A percentile compares a stretch with the other conserved stretches of the same genome.
phyloP scores from a whole-genome alignment of 2,113 vertebrate genomes.

The Gymnogyps californianus region DNA sequence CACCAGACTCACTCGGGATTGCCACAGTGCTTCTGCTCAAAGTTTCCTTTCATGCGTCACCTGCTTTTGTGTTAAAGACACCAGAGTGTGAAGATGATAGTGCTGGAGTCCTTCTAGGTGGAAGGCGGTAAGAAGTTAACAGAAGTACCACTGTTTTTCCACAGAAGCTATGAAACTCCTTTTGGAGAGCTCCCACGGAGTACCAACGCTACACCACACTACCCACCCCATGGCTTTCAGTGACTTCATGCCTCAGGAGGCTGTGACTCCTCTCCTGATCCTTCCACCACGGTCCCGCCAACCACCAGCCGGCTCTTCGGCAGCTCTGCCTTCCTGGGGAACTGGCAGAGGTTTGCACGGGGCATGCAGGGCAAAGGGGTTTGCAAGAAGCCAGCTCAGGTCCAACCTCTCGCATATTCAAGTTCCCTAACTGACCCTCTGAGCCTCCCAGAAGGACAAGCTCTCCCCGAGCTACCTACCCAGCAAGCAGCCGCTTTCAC shows the following conservation, averaged over 20 bases:
- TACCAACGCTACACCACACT: neutral
- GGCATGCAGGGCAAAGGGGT: neutral
- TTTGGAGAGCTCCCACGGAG: neutral
- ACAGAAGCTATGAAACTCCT: neutral
- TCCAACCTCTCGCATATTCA: neutral
- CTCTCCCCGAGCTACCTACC: neutral
- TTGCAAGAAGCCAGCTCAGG: neutral
- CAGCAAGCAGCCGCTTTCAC: neutral
- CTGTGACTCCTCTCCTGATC: neutral
- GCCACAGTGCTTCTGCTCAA: neutral
- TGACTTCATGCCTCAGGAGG: neutral
- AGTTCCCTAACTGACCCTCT: too few relatives aligned
- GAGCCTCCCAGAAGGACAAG: neutral
- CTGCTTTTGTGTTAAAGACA: neutral
- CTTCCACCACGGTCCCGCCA: neutral
- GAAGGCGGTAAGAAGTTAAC: neutral
- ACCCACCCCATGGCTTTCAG: neutral
- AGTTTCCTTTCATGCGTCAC: neutral
- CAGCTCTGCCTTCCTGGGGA: neutral
- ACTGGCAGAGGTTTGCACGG: neutral
- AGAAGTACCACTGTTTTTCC: neutral
- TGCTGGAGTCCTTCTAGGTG: fast-evolving
- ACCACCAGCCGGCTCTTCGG: neutral
- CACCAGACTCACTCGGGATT: neutral
- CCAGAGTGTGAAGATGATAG: neutral